Evolutionary conservation across 2,113 vertebrate species (phyloP), one percentile per base, ranked within the genome.

Genomic region (Paradoxurus hermaphroditus): DNA sequence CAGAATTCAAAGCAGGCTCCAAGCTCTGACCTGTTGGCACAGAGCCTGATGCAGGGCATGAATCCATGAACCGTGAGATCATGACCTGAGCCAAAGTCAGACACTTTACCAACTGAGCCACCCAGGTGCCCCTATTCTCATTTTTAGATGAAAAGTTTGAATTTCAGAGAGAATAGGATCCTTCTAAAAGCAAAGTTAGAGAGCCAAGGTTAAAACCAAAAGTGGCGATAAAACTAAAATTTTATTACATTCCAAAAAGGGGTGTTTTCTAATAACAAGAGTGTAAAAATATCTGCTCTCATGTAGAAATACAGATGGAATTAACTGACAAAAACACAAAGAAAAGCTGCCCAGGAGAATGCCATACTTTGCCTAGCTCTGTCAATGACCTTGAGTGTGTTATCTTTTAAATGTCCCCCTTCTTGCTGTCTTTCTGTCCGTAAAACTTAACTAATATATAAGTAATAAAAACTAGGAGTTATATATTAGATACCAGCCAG

Each of bases 141-240:
- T 84, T 97, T 98, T 93, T 67, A 92, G 16, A 68, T 16, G n/a
- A 90, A 21, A 75, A 68, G 14, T 68, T 78, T 97, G 31, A 93
- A 95, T 94, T 94, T 94, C 36, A 88, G 36, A 84, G 39, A 70
- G 13, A 89, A 84, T 84, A 25, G 0, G 2, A 84, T 96, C 85
- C 91, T 23, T 19, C n/a, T 11, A 63, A 90, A 16, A 41, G 15
- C 36, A 82, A 23, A 68, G 15, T 85, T 72, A 89, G 5, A 92
- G 27, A 93, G 9, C 14, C 10, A 73, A 93, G 5, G 23, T 87
- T 86, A 90, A 96, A 94, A 82, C 23, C 34, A 92, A 94, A 95
- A 93, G 25, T 29, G 39, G 68, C 29, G 72, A n/a, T 46, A 67
- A 91, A 83, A 85, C 78, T 27, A 90, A 86, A 86, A 1, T 41